Percentiles rank a stretch among this genome's conserved stretches.
phyloP scores from a whole-genome alignment of 1,140 invertebrate genomes.

The Drosophila pectinifera region DNA sequence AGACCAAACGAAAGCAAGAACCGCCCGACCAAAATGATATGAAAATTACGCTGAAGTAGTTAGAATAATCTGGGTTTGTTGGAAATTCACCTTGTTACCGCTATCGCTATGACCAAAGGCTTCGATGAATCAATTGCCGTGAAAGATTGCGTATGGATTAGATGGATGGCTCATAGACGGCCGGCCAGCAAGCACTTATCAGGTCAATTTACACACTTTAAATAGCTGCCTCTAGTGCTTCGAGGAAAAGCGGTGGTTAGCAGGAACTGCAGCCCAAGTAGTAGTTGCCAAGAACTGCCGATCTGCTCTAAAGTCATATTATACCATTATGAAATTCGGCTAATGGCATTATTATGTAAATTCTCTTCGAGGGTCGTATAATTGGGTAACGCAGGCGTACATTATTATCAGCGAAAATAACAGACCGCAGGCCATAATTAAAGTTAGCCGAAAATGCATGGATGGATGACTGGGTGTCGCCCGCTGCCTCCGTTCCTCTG shows the following conservation, averaged over 20 bases:
- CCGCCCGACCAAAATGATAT: conserved; percentile 21
- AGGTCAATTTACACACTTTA: conserved; percentile 28
- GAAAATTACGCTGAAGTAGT: conserved; percentile 53
- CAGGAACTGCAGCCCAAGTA: conserved; percentile 13
- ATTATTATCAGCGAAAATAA: conserved; percentile 63
- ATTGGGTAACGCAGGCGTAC: conserved; percentile 20
- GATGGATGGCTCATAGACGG: conserved; percentile 26
- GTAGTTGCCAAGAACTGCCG: not conserved
- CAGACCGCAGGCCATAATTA: conserved; percentile 48
- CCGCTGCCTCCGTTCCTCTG: not conserved
- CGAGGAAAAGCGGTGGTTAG: conserved; percentile 26
- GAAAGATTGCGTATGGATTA: conserved; percentile 56
- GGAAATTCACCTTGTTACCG: conserved; percentile 43
- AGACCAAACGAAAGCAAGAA: conserved; percentile 3
- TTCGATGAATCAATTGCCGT: conserved; percentile 61
- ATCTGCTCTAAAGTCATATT: conserved; percentile 19
- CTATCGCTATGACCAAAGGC: conserved; percentile 27
- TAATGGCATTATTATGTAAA: conserved; percentile 67
- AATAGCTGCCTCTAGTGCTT: conserved; percentile 24
- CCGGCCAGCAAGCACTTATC: conserved; percentile 20
- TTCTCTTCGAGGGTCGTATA: conserved; percentile 16
- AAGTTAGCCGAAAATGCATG: conserved; percentile 15
- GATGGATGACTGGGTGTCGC: conserved; percentile 12
- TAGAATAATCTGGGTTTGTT: conserved; percentile 50
- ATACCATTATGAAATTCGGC: conserved; percentile 41